Conservation (phyloP, 2,888 invertebrate species). For the Hirudinaria manillensis region DNA sequence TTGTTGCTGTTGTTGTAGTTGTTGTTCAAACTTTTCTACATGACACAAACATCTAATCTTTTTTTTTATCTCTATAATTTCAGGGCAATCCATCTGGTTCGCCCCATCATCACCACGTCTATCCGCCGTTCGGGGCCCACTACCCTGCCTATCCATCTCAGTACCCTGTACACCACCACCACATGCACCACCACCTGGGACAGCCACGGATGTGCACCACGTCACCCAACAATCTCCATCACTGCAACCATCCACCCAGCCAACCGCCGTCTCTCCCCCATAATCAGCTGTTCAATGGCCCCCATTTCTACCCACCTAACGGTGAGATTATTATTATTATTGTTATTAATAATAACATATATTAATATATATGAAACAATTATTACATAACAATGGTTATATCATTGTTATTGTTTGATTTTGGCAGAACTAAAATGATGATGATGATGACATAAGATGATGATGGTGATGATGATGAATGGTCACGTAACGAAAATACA, state of each 20-base stretch:
- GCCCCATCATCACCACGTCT: constrained; percentile 33
- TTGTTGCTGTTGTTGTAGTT: too few relatives aligned
- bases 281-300: neutral
- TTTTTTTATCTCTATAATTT: constrained; percentile 29
- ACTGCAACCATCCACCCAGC: constrained; percentile 35
- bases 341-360: too few relatives aligned
- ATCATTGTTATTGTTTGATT: too few relatives aligned
- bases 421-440: too few relatives aligned
- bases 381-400: too few relatives aligned
- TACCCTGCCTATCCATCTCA: constrained; percentile 32
- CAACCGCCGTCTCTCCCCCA: constrained; percentile 11
- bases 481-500: too few relatives aligned
- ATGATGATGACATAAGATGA: too few relatives aligned
- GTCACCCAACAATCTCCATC: constrained; percentile 37
- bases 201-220: constrained; percentile 34
- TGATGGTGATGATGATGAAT: too few relatives aligned
- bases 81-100: constrained; percentile 38
- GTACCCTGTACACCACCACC: constrained; percentile 34
- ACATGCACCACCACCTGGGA: constrained; percentile 31
- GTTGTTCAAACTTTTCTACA: too few relatives aligned
- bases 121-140: constrained; percentile 29
- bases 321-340: neutral
- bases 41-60: too few relatives aligned
- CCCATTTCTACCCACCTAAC: constrained; percentile 5
- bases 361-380: too few relatives aligned